Evolutionary conservation across 2,888 invertebrate species (phyloP), one percentile per base, ranked within the genome.

Genomic region (Drosophila algonquin): DNA sequence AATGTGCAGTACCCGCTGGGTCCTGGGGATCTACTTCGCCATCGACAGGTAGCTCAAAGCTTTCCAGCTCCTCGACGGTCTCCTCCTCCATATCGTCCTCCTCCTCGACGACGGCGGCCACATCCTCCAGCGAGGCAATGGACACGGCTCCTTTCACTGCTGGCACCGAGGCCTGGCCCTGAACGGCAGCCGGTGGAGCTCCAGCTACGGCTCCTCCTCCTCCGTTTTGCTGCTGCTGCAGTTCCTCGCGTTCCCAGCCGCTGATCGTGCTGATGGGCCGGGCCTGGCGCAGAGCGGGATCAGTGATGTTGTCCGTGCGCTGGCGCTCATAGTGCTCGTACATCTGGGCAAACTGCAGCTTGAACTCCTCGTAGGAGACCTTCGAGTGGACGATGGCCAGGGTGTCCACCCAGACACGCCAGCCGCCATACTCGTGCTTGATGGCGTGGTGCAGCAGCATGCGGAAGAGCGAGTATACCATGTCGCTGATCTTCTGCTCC

Each of bases 361-460:
- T 98, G 93, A 99, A 99, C 92, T 99, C 99, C 93, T 99, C 99
- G 92, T 98, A 98, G 0, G 99, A 98, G 9, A 99, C 99, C 95
- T 99, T 99, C 1, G 99, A 99, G 93, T 99, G 99, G 1, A 99
- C 98, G 89, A 99, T 99, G 50, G 99, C 99, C 70, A 99, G 93
- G 0, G 99, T 99, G 91, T 99, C 99, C 6, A 99, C 99, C 99
- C 99, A 99, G 18, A 99, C 99, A 71, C 99, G 93, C 99, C 99
- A 99, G 16, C 99, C 99, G 6, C 99, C 99, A 90, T 98, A 99
- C 92, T 99, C 99, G 89, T 98, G 98, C 91, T 99, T 99, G 82
- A 99, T 98, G 47, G 99, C 99, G 92, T 99, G 99, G 92, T 99
- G 99, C 51, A 99, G 93, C 71, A 99, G 93, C 97, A 99, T 98